Conservation (phyloP, 2,797 vertebrate species). For the Dromococcyx pavoninus region DNA sequence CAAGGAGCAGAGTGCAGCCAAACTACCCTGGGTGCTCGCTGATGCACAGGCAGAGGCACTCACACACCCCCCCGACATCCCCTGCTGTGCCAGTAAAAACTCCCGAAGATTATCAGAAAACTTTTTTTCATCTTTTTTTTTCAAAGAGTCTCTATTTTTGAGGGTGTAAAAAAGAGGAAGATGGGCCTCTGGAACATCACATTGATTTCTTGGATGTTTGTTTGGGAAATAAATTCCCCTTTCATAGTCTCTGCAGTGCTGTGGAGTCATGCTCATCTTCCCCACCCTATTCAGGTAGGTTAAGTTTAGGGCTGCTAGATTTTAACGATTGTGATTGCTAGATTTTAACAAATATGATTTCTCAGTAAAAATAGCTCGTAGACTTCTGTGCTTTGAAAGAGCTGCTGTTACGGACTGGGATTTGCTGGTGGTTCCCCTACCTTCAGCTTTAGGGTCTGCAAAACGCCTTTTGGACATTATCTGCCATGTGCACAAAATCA, state of each 20-base stretch:
- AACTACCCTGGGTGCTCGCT: not conserved
- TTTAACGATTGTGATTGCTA: rapidly evolving
- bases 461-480: not conserved
- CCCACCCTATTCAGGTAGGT: not conserved
- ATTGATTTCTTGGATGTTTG: not conserved
- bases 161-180: not conserved
- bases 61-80: rapidly evolving
- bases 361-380: not conserved
- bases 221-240: not conserved
- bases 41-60: not conserved
- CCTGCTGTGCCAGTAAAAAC: not conserved
- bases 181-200: not conserved
- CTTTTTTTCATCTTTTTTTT: not conserved
- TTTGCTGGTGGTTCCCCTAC: not conserved
- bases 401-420: rapidly evolving
- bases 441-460: not conserved
- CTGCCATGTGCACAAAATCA: rapidly evolving
- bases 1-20: not conserved
- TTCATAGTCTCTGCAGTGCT: not conserved
- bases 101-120: not conserved
- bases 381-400: not conserved
- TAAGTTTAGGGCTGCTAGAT: not conserved
- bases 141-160: not conserved
- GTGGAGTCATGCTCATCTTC: not conserved
- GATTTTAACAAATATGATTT: not conserved